Evolutionary conservation across 2,113 vertebrate genomes (phyloP).

Genomic region (Eulacestoma nigropectus): DNA sequence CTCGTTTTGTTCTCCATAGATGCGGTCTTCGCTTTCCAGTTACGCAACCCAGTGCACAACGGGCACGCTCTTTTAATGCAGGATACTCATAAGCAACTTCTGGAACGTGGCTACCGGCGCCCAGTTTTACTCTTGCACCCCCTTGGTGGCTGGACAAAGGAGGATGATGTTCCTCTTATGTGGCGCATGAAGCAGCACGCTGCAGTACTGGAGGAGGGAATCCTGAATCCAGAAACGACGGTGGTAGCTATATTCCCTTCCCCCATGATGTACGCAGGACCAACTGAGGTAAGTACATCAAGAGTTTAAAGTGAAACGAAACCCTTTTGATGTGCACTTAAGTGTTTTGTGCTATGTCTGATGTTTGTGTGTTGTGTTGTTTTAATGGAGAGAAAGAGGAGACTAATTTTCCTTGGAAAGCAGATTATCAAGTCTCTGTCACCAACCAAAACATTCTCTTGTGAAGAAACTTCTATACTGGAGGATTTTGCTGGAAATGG

Average conservation of each 20-base stretch:
- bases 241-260: slow-evolving; percentile 98
- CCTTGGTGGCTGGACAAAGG: slow-evolving; percentile 97
- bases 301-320: neutral
- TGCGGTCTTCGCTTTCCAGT: slow-evolving; percentile 96
- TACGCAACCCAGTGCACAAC: slow-evolving; percentile 96
- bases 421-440: neutral
- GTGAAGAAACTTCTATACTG: neutral
- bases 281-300: slow-evolving; percentile 85
- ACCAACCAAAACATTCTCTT: neutral
- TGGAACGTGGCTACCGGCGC: slow-evolving; percentile 89
- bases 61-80: slow-evolving; percentile 96
- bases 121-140: slow-evolving; percentile 93
- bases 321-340: neutral
- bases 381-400: neutral
- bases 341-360: neutral
- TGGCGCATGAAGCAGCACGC: slow-evolving; percentile 98
- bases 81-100: slow-evolving; percentile 90
- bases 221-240: slow-evolving; percentile 86
- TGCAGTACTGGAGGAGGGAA: slow-evolving; percentile 90
- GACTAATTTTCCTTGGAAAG: neutral
- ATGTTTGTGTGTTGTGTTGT: neutral
- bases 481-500: neutral
- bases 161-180: slow-evolving; percentile 91
- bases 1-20: slow-evolving; percentile 68
- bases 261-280: slow-evolving; percentile 99